Conservation (phyloP, 2,797 vertebrate genomes). For the Myotis daubentonii region DNA sequence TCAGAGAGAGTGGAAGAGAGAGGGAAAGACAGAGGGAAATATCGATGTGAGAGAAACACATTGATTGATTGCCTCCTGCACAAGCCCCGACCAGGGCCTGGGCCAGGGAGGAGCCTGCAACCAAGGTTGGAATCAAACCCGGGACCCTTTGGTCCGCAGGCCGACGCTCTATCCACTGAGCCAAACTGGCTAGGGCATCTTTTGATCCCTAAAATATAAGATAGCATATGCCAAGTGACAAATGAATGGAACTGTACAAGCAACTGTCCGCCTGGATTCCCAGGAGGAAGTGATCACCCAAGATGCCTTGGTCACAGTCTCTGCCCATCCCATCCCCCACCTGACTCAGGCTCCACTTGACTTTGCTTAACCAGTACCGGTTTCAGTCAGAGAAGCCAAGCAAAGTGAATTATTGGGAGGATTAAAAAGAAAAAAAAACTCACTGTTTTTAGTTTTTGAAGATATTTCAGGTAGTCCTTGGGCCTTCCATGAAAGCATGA, state of each 20-base stretch:
- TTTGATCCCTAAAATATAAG: not conserved
- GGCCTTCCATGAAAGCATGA: not conserved
- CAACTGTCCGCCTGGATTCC: not conserved
- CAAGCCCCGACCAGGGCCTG: too few species aligned
- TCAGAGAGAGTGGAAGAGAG: too few species aligned
- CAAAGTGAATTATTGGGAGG: not conserved
- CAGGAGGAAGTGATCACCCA: not conserved
- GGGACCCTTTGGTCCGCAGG: too few species aligned
- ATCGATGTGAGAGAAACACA: too few species aligned
- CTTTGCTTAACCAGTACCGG: not conserved
- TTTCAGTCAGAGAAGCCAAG: conserved; percentile 6
- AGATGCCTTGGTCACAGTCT: not conserved
- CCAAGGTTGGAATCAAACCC: too few species aligned
- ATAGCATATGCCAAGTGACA: not conserved
- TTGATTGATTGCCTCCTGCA: too few species aligned
- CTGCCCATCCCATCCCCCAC: not conserved
- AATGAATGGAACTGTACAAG: not conserved
- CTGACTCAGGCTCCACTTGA: not conserved
- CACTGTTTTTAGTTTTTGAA: not conserved
- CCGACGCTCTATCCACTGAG: too few species aligned
- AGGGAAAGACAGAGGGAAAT: too few species aligned
- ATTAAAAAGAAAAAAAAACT: not conserved
- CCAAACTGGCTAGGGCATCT: not conserved
- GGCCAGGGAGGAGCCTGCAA: too few species aligned
- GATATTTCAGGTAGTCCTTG: not conserved